These are phyloP conservation scores for Ctenochaetus hawaiiensis DNA, from an alignment of 2,797 vertebrate species.

Conservation along the genomic window DNA sequence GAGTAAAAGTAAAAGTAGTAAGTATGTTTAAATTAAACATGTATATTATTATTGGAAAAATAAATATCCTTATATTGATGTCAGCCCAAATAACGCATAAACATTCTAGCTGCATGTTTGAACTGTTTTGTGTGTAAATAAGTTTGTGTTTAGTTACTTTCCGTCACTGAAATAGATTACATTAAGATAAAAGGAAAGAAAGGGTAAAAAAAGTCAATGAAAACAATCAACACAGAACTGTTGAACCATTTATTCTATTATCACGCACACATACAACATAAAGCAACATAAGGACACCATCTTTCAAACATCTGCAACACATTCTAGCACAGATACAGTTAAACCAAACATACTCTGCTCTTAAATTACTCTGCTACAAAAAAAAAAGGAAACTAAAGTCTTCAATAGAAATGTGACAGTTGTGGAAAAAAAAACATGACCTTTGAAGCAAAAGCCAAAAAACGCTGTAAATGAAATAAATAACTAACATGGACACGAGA, in stretches of 20 bases:
- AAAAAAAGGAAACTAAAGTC: slow-evolving; percentile 22
- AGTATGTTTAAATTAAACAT: background rate
- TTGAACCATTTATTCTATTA: slow-evolving; percentile 62
- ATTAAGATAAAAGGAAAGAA: background rate
- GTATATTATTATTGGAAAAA: background rate
- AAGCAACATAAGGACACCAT: slow-evolving; percentile 29
- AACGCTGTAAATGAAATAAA: slow-evolving; percentile 73
- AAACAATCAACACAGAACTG: background rate
- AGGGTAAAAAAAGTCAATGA: background rate
- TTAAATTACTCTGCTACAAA: slow-evolving; percentile 63
- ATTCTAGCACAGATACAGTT: slow-evolving; percentile 33
- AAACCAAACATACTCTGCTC: slow-evolving; percentile 55
- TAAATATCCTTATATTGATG: background rate
- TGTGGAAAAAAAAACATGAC: slow-evolving; percentile 27
- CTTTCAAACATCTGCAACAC: slow-evolving; percentile 52
- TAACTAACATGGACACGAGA: slow-evolving; percentile 70
- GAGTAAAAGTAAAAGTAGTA: background rate
- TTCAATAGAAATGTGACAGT: slow-evolving; percentile 39
- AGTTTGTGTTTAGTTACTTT: background rate
- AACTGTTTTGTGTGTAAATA: background rate
- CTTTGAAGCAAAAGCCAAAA: slow-evolving; percentile 20
- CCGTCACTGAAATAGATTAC: no score
- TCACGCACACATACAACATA: slow-evolving; percentile 46
- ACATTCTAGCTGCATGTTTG: background rate
- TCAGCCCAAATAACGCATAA: background rate